Percentiles rank a stretch among this genome's conserved stretches.
Conservation (phyloP, 2,797 vertebrate species). For the Orestias chungarensis region DNA sequence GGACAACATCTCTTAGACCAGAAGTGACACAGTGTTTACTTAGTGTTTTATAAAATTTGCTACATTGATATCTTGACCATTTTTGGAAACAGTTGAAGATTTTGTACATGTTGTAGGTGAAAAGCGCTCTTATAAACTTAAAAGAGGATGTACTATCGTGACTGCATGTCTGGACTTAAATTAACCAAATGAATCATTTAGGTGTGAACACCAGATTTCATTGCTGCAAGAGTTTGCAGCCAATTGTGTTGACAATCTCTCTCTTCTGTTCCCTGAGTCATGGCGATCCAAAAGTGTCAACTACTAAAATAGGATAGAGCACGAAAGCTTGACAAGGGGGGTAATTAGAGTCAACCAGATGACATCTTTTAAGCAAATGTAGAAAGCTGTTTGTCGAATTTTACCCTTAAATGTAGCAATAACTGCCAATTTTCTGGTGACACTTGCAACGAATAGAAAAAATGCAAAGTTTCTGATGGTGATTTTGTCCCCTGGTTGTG, state of each 20-base stretch:
- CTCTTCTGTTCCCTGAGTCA: conserved; percentile 2
- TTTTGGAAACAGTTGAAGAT: neutral
- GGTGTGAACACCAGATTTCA: neutral
- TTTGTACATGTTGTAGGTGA: too few species aligned
- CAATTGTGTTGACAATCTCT: conserved; percentile 1
- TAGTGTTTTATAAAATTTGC: neutral
- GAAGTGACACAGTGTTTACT: neutral
- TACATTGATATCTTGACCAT: neutral
- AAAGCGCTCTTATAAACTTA: neutral
- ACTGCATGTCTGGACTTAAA: neutral
- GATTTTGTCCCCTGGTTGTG: neutral
- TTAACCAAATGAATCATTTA: conserved; percentile 4
- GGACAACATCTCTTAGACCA: too few species aligned
- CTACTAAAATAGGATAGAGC: conserved; percentile 8
- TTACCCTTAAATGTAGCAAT: neutral
- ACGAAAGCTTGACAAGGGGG: neutral
- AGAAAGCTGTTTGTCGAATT: neutral
- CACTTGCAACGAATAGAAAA: neutral
- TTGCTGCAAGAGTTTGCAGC: neutral
- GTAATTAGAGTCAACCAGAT: neutral
- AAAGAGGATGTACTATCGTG: neutral
- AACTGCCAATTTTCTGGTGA: neutral
- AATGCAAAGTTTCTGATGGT: neutral
- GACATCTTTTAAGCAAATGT: conserved; percentile 1
- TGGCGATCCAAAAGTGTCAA: neutral